Percentiles rank a stretch among this genome's conserved stretches.
Conservation (phyloP, 2,113 vertebrate genomes). For the Oenanthe melanoleuca region DNA sequence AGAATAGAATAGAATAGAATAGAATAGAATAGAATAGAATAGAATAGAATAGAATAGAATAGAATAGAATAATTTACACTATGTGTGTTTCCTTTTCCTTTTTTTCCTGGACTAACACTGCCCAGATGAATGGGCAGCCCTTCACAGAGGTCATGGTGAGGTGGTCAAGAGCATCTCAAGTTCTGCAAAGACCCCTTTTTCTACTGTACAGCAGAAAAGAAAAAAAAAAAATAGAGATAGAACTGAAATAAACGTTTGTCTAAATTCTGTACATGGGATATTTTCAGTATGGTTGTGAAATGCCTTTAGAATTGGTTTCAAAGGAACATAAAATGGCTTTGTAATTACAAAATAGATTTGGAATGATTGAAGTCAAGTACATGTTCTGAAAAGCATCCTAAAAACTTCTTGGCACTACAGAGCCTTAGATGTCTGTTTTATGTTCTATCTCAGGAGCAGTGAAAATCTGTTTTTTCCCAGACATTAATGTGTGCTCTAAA, state of each 20-base stretch:
- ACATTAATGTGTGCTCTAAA: slow-evolving; percentile 16
- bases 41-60: too few relatives aligned
- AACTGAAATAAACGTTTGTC: not conserved
- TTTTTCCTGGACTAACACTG: not conserved
- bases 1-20: too few relatives aligned
- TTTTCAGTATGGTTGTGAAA: not conserved
- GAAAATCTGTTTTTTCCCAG: slow-evolving; percentile 5
- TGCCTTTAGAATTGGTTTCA: slow-evolving; percentile 43
- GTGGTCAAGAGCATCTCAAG: not conserved
- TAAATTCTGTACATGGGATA: not conserved
- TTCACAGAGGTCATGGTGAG: not conserved
- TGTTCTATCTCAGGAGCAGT: slow-evolving; percentile 30
- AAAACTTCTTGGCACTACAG: not conserved
- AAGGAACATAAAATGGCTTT: slow-evolving; percentile 42
- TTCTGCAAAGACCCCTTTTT: not conserved
- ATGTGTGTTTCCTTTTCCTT: not conserved
- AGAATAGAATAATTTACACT: not conserved
- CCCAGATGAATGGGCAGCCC: not conserved
- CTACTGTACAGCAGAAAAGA: not conserved
- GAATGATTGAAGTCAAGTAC: slow-evolving; percentile 34
- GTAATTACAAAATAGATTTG: slow-evolving; percentile 43
- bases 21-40: too few relatives aligned
- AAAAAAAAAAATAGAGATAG: not conserved
- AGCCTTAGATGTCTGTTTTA: slow-evolving; percentile 32
- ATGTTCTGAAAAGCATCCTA: slow-evolving; percentile 18